Conservation (phyloP, 2,797 vertebrate genomes). For the Sebastes reedi region DNA sequence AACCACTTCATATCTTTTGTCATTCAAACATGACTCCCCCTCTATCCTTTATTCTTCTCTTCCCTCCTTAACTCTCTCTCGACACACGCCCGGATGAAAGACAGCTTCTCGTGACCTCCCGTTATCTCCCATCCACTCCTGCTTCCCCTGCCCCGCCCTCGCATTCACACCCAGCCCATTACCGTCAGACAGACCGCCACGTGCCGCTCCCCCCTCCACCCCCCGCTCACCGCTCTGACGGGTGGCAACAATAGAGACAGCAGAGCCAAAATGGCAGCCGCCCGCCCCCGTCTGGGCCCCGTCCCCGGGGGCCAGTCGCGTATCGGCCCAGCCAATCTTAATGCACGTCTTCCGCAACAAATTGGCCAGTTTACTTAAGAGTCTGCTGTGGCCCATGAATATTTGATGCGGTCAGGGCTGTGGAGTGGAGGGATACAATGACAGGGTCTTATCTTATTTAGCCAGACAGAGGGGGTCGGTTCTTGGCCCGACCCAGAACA, state of each 20-base stretch:
- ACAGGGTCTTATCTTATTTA: constrained; percentile 85
- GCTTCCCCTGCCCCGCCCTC: constrained; percentile 24
- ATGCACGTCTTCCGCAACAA: constrained; percentile 84
- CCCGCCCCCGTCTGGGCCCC: constrained; percentile 41
- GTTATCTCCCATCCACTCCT: constrained; percentile 56
- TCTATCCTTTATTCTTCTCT: constrained; percentile 18
- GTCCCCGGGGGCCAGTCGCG: constrained; percentile 51
- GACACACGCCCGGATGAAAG: constrained; percentile 45
- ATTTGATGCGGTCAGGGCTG: constrained; percentile 80
- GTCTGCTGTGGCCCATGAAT: constrained; percentile 83
- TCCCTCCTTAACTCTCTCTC: constrained; percentile 42
- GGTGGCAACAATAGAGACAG: constrained; percentile 72
- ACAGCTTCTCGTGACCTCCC: constrained; percentile 54
- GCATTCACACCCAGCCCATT: constrained; percentile 55
- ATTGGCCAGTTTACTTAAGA: constrained; percentile 87
- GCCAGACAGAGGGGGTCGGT: constrained; percentile 77
- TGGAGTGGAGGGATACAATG: constrained; percentile 77
- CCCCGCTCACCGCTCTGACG: constrained; percentile 34
- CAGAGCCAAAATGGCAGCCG: constrained; percentile 73
- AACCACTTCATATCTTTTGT: constrained; percentile 62
- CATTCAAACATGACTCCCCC: constrained; percentile 61
- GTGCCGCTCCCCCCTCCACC: constrained; percentile 39
- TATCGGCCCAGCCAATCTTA: constrained; percentile 81
- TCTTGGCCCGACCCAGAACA: constrained; percentile 65
- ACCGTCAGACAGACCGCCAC: constrained; percentile 57